Base-by-base conservation (phyloP, 1,140 invertebrate genomes). In the Cryptotermes secundus region DNA sequence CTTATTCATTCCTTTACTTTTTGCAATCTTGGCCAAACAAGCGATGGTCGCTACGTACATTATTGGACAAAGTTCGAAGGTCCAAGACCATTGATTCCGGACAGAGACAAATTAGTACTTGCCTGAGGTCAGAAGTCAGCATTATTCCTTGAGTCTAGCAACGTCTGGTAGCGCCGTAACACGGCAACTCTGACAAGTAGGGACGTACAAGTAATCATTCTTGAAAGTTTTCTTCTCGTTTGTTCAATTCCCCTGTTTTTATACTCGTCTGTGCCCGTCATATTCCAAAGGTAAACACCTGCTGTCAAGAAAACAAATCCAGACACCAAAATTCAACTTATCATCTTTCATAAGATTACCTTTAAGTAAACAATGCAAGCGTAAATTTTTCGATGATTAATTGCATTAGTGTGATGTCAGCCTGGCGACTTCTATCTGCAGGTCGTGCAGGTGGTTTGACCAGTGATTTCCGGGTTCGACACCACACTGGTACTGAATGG, bases 91-190 rank as follows among this genome's bases (percentile, higher is more conserved):
- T 72, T 72, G 59, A 72, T 72, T 72, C 59, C n/a, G 10, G 59
- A 72, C 59, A 72, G 59, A 72, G 59, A 72, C 59, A 72, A 72
- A 72, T 72, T 72, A 72, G 59, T 72, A 72, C 7, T 31, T n/a
- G 3, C 59, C 3, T 16, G 31, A 14, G 59, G 59, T 72, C 9
- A 72, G 7, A 72, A 10, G 59, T 72, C 26, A 72, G 26, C 59
- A 22, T 49, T 4, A 49, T 49, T 49, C 16, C 45, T 49, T 19
- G 16, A 19, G 45, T 72, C 59, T 31, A 31, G 31, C 59, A 72
- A 72, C 59, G 26, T n/a, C 26, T 72, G 9, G 59, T 72, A 72
- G 59, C 59, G n/a, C 31, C 59, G 59, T 16, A 72, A 16, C 26
- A 19, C 45, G 16, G 19, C 16, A 49, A 49, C 45, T 22, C 45